Conservation (phyloP, 2,113 vertebrate species). For the Zosterops borbonicus region DNA sequence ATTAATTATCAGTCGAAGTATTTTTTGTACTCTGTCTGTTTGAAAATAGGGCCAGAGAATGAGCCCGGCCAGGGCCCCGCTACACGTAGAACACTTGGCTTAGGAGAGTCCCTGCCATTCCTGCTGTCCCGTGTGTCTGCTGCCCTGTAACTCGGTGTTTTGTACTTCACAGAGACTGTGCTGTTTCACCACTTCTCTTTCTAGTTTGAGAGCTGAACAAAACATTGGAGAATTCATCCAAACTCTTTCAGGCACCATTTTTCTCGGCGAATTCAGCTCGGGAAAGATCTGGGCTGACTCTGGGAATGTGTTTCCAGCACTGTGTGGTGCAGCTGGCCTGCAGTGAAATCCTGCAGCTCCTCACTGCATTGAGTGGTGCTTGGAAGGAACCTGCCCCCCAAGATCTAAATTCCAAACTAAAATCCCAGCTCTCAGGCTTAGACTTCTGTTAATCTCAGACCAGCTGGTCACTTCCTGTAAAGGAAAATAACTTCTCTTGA, state of each 20-base stretch:
- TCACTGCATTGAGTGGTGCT: neutral
- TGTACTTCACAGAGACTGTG: slow-evolving; percentile 73
- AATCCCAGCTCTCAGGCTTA: slow-evolving; percentile 39
- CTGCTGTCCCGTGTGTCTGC: slow-evolving; percentile 58
- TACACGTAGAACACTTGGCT: slow-evolving; percentile 55
- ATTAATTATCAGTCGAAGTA: slow-evolving; percentile 73
- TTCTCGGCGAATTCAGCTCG: neutral
- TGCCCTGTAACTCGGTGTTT: slow-evolving; percentile 76
- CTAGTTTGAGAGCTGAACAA: slow-evolving; percentile 69
- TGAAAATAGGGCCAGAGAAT: slow-evolving; percentile 63
- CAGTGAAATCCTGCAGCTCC: neutral
- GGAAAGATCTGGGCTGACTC: neutral
- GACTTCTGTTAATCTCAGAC: slow-evolving; percentile 41
- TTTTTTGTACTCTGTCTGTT: slow-evolving; percentile 76
- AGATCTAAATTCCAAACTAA: neutral
- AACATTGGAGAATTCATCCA: slow-evolving; percentile 26
- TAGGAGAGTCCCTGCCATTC: slow-evolving; percentile 29
- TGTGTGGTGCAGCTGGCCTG: neutral
- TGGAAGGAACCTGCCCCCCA: neutral
- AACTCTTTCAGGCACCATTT: neutral
- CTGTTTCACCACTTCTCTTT: slow-evolving; percentile 55
- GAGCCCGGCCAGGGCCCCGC: slow-evolving; percentile 20
- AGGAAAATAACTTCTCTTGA: slow-evolving; percentile 41
- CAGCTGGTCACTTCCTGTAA: slow-evolving; percentile 25
- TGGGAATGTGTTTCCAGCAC: slow-evolving; percentile 8